Evolutionary conservation across 1,140 invertebrate species (phyloP).

Genomic region (Zelostemma sp.): DNA sequence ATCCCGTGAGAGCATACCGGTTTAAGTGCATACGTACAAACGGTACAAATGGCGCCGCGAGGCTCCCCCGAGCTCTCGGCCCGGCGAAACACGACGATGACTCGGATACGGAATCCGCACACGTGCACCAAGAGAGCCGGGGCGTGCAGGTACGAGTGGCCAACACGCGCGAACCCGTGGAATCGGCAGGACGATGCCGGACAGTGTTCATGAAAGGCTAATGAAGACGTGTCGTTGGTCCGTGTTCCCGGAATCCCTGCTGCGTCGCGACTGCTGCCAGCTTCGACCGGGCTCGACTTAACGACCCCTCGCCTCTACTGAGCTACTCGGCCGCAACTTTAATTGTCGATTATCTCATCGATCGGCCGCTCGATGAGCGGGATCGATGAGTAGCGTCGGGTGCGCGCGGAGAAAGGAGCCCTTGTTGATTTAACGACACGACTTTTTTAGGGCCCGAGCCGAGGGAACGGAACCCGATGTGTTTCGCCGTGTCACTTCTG

Average conservation of each 20-base stretch:
- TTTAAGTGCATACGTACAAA: slow-evolving; percentile 19
- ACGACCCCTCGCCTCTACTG: neutral
- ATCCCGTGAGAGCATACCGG: slow-evolving; percentile 37
- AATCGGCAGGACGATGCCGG: slow-evolving; percentile 20
- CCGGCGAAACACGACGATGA: slow-evolving; percentile 19
- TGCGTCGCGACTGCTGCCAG: neutral
- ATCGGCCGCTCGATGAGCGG: neutral
- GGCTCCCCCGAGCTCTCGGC: slow-evolving; percentile 22
- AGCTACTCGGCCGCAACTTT: neutral
- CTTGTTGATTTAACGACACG: too few species aligned
- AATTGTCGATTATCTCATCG: slow-evolving; percentile 5
- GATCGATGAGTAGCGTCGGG: too few species aligned
- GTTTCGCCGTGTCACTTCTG: neutral
- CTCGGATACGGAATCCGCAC: slow-evolving; percentile 20
- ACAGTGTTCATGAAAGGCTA: slow-evolving; percentile 66
- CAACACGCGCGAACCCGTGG: neutral
- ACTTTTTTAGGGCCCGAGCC: too few species aligned
- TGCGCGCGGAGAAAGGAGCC: too few species aligned
- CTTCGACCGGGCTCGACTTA: slow-evolving; percentile 7
- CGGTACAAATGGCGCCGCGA: slow-evolving; percentile 40
- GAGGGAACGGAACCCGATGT: too few species aligned
- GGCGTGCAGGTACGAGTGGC: slow-evolving; percentile 14
- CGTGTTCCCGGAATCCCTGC: slow-evolving; percentile 60
- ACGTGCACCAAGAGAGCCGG: slow-evolving; percentile 7
- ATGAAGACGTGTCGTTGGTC: slow-evolving; percentile 64